Conservation (phyloP, 2,888 invertebrate species). For the Diplolepis rosae region DNA sequence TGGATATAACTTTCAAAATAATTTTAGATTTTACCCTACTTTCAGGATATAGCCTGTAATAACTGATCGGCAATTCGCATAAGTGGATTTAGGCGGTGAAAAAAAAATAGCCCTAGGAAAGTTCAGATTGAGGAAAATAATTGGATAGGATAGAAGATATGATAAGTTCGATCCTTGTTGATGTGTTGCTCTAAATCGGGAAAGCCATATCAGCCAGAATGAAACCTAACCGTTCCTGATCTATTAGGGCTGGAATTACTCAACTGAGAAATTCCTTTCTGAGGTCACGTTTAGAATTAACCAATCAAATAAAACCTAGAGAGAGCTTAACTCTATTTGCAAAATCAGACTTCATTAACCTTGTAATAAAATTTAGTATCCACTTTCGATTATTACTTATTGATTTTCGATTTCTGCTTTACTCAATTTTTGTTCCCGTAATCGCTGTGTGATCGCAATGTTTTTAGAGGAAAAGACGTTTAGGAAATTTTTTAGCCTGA, state of each 20-base stretch:
- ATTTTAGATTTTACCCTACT: conserved; percentile 6
- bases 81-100: background rate
- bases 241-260: background rate
- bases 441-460: background rate
- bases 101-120: conserved; percentile 17
- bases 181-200: conserved; percentile 10
- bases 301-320: background rate
- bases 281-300: background rate
- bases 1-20: conserved; percentile 13
- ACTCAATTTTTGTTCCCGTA: too few species aligned
- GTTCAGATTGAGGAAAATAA: conserved; percentile 11
- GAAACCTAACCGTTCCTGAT: background rate
- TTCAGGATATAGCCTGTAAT: conserved; percentile 17
- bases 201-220: background rate
- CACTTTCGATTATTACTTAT: too few species aligned
- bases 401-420: too few species aligned
- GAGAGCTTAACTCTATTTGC: background rate
- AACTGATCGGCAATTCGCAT: conserved; percentile 10
- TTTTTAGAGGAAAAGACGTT: background rate
- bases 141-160: conserved; percentile 4
- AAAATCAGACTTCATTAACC: background rate
- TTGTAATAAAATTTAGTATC: background rate
- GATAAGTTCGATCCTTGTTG: background rate
- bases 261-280: background rate
- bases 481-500: background rate